A percentile compares a stretch with the other conserved stretches of the same genome.
Conservation (phyloP, 92 coral and sea anemone species). For the Epizoanthus fatuus region DNA sequence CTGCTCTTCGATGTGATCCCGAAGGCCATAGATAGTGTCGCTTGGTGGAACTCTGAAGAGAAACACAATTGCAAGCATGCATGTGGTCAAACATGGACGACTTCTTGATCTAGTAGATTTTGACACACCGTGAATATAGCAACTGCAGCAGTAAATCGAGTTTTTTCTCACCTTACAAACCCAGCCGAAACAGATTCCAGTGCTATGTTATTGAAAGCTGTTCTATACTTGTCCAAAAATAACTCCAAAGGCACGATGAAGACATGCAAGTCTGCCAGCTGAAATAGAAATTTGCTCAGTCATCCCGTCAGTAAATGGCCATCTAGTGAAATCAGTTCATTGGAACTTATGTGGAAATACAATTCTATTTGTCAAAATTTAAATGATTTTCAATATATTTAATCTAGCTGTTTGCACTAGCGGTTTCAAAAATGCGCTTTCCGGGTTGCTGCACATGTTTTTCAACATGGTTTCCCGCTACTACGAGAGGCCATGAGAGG, state of each 20-base stretch:
- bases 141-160: not conserved
- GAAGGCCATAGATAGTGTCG: slow-evolving; percentile 70
- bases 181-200: slow-evolving; percentile 99
- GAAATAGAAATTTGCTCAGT: slow-evolving; percentile 37
- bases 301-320: not conserved
- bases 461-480: too few species aligned
- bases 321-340: not conserved
- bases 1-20: slow-evolving; percentile 94
- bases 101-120: not conserved
- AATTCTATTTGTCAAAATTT: too few species aligned
- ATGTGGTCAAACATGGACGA: slow-evolving; percentile 22
- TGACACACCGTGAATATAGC: too few species aligned
- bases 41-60: slow-evolving; percentile 87
- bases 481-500: too few species aligned
- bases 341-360: too few species aligned
- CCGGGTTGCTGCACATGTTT: too few species aligned
- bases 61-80: not conserved
- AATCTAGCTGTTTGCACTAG: too few species aligned
- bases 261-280: slow-evolving; percentile 98
- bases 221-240: slow-evolving; percentile 97
- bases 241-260: slow-evolving; percentile 97
- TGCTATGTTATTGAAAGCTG: slow-evolving; percentile 97
- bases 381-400: too few species aligned
- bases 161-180: slow-evolving; percentile 86
- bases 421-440: too few species aligned